Evolutionary conservation across 2,113 vertebrate genomes (phyloP).

Genomic region (Tyrannus savana): DNA sequence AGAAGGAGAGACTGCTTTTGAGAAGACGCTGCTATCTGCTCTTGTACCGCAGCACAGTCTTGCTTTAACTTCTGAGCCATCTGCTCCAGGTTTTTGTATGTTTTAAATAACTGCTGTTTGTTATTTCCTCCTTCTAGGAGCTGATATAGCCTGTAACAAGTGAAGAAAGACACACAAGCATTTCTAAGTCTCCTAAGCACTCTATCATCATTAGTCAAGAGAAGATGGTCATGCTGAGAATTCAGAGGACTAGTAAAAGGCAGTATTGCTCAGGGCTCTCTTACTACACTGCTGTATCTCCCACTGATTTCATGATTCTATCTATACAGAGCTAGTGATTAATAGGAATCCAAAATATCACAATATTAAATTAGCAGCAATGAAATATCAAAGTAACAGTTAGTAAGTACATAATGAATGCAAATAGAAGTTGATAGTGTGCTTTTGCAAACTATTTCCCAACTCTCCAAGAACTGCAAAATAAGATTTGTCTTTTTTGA

Average conservation of each 20-base stretch:
- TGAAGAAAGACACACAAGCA: not conserved
- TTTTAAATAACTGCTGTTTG: slow-evolving; percentile 84
- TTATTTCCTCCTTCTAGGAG: slow-evolving; percentile 79
- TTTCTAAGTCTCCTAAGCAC: not conserved
- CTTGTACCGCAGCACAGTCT: slow-evolving; percentile 68
- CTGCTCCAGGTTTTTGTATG: slow-evolving; percentile 80
- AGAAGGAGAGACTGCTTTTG: slow-evolving; percentile 74
- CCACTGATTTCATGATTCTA: not conserved
- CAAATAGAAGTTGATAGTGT: not conserved
- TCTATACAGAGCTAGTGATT: not conserved
- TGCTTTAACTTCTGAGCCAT: slow-evolving; percentile 75
- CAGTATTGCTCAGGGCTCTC: not conserved
- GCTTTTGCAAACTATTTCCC: not conserved
- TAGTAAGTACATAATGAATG: not conserved
- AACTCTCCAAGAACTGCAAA: not conserved
- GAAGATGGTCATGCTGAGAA: not conserved
- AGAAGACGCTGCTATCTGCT: slow-evolving; percentile 70
- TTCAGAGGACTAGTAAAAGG: not conserved
- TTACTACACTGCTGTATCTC: not conserved
- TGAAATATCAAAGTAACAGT: not conserved
- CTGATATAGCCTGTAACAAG: slow-evolving; percentile 80
- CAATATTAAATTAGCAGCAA: not conserved
- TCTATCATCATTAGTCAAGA: not conserved
- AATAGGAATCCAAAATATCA: not conserved
- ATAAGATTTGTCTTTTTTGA: not conserved